Evolutionary conservation across 1,140 invertebrate species (phyloP), one percentile per base, ranked within the genome.

Genomic region (Pararge aegeria): DNA sequence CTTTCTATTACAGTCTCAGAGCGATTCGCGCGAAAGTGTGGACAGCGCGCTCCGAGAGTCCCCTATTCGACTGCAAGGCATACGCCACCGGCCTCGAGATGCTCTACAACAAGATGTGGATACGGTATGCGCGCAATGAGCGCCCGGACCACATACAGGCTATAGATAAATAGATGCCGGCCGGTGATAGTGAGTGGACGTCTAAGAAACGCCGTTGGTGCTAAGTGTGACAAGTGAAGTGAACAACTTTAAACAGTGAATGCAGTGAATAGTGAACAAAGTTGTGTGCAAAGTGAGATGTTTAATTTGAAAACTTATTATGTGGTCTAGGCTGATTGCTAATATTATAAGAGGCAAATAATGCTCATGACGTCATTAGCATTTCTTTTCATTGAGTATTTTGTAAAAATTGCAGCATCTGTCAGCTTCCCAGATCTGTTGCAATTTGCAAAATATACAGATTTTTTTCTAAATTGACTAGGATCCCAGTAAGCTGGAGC

Each of bases 21-120:
- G 94, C 94, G 15, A 96, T 97, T 73, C 92, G 98, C 57, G 97
- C 95, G 4, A 98, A 98, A 90, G 98, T 99, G 5, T 99, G 98
- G 98, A 93, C 95, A 71, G 96, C 96, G 0, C 92, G 98, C 46
- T 94, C 94, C 0, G 95, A 97, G 27, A 98, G 96, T 78, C 97
- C 97, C 0, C 89, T 99, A 10, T 99, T 99, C 87, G 95, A 97
- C 87, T 97, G 97, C 76, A 95, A 95, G 83, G 94, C 94, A 69
- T 99, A 99, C 84, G 96, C 98, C 18, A 91, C 92, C 56, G 97
- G 98, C 53, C 91, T 99, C 79, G 98, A 99, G 85, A 93, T 94
- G 89, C 85, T 99, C 1, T 98, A 97, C 82, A 90, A 88, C 52
- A 93, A 93, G 65, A 98, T 99, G 96, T 99, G 97, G 97, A 92